phyloP scores from a whole-genome alignment of 2,797 vertebrate species.

The Meriones psammophilus region DNA sequence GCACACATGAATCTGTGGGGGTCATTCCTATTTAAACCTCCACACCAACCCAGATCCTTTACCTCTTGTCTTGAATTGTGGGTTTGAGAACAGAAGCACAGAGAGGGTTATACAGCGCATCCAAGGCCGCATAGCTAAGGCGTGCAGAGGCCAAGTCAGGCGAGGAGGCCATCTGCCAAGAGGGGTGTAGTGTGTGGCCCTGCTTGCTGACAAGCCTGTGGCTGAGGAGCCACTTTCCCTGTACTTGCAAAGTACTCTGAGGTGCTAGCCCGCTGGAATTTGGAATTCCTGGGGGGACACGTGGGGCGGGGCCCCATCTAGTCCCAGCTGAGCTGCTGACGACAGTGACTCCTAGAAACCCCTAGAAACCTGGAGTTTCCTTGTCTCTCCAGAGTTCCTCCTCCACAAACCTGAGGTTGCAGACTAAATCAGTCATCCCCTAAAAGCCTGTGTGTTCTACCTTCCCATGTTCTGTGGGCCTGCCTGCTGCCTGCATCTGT shows the following conservation, averaged over 20 bases:
- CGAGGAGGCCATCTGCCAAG: background rate
- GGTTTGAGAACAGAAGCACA: conserved; percentile 30
- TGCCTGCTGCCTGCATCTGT: background rate
- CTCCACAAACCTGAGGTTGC: background rate
- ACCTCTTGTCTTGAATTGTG: background rate
- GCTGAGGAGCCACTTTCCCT: conserved; percentile 2
- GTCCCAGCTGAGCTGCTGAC: background rate
- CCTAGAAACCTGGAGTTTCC: background rate
- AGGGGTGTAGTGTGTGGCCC: background rate
- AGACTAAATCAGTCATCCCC: background rate
- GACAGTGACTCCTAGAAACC: background rate
- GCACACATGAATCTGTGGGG: background rate
- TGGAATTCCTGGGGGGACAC: background rate
- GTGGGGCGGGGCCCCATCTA: background rate
- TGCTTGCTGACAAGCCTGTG: background rate
- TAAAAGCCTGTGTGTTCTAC: background rate
- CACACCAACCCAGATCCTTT: background rate
- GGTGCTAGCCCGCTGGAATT: background rate
- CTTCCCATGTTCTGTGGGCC: background rate
- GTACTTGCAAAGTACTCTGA: background rate
- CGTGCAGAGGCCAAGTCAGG: conserved; percentile 9
- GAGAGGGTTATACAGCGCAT: background rate
- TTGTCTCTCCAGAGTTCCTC: background rate
- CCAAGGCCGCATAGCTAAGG: background rate
- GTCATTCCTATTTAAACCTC: background rate